Base-by-base conservation (phyloP, 2,888 invertebrate species). In the Dynastes tityus region DNA sequence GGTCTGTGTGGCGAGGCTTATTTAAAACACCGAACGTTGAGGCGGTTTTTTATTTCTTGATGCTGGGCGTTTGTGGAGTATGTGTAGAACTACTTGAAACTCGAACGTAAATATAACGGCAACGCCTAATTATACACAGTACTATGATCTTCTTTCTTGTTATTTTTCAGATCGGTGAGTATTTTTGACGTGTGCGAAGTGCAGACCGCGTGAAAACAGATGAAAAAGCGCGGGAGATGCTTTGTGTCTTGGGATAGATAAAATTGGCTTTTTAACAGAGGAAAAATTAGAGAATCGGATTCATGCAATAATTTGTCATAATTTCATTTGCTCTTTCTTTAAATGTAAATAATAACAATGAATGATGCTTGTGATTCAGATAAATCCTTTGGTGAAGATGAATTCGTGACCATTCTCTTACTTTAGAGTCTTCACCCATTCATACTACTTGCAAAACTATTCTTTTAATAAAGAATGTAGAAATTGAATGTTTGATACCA, bases 61-160 rank as follows among this genome's bases (percentile, higher is more conserved):
- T 37, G 11, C 49, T 22, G 16, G 29, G 61, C 27, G 37, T 32
- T 71, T 45, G 49, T 74, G 61, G 16, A 61, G 61, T 29, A 55
- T 32, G 55, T 40, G 45, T 73, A 58, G 58, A 73, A 73, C 61
- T 63, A 74, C 61, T 74, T 63, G 73, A 61, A 61, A 22, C 73
- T 74, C 49, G 61, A 74, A 74, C n/a, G 73, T 74, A 74, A 74
- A 74, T 74, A 74, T 74, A 74, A 74, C 73, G 58, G 58, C 73
- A 37, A 58, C 45, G 49, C 40, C 58, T 61, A 58, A 74, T 74
- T 61, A 74, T 40, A 74, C 73, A 5, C 55, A 58, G 22, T 16
- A 55, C 61, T 49, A 63, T 22, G 40, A 37, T 29, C 9, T 29
- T 29, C 22, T 53, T 13, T 49, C 27, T 68, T 29, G 51, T 68